Evolutionary conservation across 2,113 vertebrate species (phyloP), one percentile per base, ranked within the genome.

Genomic region (Rissa tridactyla): DNA sequence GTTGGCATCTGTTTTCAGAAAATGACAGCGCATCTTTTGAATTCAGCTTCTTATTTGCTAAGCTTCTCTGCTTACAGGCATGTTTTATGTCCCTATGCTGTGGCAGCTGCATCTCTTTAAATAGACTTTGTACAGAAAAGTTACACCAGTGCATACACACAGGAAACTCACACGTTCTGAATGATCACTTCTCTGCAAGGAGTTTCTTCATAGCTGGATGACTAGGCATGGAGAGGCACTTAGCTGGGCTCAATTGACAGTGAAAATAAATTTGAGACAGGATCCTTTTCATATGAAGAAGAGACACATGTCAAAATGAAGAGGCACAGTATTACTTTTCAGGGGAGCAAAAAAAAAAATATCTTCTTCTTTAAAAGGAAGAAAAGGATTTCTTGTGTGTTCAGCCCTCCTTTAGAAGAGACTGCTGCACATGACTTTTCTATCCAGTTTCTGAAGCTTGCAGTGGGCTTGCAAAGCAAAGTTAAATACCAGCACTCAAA

Each of bases 231-330:
- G 91, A 94, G 76, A 96, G 22, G 70, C 73, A 89, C 61, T 97
- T 96, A 97, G 61, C 91, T 87, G 54, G 91, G 91, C 91, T 94
- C 88, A 93, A 32, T 96, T 98, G 96, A 83, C 57, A 97, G 91
- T 92, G 95, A 94, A 96, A 96, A 97, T 97, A 95, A 97, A 96
- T 95, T 82, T 70, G 85, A 95, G 79, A 92, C 55, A 62, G 66
- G n/a, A 79, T 96, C 52, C 51, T 97, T 98, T 97, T 97, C 46
- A 49, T 92, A 84, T 82, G 93, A 89, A 96, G 91, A 92, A 95
- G 27, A 83, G 42, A 68, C 5, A n/a, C 5, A 14, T 80, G 88
- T 61, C 71, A 70, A 91, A 82, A 77, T 76, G 46, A 83, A 88
- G 38, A 61, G 73, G 69, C 27, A 90, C n/a, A 44, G 8, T n/a